Base-by-base conservation (phyloP, 2,888 invertebrate genomes). In the Meiosimyza platycephala region DNA sequence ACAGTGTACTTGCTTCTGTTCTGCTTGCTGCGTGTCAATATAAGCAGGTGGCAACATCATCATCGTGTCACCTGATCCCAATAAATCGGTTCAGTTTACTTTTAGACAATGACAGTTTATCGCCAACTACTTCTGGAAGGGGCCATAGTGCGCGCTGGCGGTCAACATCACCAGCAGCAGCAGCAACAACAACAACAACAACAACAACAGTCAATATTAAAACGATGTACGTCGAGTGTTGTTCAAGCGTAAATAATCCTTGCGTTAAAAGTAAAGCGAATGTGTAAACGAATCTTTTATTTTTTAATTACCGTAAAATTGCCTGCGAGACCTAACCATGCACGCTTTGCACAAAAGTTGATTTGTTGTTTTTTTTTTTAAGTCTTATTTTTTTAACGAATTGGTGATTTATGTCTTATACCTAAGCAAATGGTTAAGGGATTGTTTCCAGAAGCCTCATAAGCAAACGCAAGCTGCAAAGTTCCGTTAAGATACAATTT, bases 81-180 rank as follows among this genome's bases (percentile, higher is more conserved):
- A 74, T 74, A 75, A 75, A 75, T 75, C 76, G 77, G 73, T 75
- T 75, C 75, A 77, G 18, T 73, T 77, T 73, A 63, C 72, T 65
- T 62, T 68, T 71, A 71, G 73, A 74, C 71, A 22, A 18, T 28
- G 3, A 18, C 57, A 11, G 57, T 22, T 11, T 16, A 22, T 18
- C 18, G 57, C 16, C 18, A 47, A 13, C 40, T 47, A 48, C 48
- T 40, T 1, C 28, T 9, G 15, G 15, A 28, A n/a, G 33, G 40
- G 63, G 16, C 48, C 9, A 48, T 63, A 4, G 48, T 16, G 22
- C 50, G 40, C 40, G 40, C 40, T 9, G 9, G 40, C 40, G 15
- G 16, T 18, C 18, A 64, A 64, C 13, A n/a, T 15, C 63, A 48
- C 50, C 16, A 48, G 55, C 22, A 16, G 50, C n/a, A n/a, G n/a